Conservation (phyloP, 1,140 invertebrate species). For the Bombus terrestris region DNA sequence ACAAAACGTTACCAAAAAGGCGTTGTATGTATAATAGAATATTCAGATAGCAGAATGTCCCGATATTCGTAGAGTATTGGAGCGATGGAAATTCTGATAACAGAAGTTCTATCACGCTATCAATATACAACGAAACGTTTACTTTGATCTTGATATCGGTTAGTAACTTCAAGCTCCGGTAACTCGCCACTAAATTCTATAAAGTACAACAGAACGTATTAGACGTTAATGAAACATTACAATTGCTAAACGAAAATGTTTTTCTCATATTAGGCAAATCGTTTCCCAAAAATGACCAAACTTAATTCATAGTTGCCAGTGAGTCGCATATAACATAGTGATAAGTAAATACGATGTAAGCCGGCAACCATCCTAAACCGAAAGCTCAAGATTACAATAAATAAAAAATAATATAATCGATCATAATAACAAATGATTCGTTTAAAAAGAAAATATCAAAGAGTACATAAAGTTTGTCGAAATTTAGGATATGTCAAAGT, state of each 20-base stretch:
- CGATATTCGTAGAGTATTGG: not conserved
- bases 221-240: not conserved
- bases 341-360: too few relatives aligned
- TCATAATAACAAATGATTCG: not conserved
- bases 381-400: not conserved
- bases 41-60: not conserved
- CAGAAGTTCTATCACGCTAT: not conserved
- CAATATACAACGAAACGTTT: conserved; percentile 4
- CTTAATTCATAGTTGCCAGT: too few relatives aligned
- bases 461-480: too few relatives aligned
- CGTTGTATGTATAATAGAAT: conserved; percentile 22
- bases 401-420: not conserved
- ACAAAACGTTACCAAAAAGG: not conserved
- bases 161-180: not conserved
- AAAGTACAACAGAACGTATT: too few relatives aligned
- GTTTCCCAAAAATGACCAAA: too few relatives aligned
- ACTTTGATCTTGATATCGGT: conserved; percentile 34
- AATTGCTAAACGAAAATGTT: not conserved
- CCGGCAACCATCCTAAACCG: too few relatives aligned
- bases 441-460: not conserved
- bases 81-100: conserved; percentile 12
- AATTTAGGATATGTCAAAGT: not conserved
- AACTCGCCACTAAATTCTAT: not conserved
- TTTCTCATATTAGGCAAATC: not conserved
- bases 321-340: too few relatives aligned